Conservation (phyloP, 2,113 vertebrate species). For the Perccottus glenii region DNA sequence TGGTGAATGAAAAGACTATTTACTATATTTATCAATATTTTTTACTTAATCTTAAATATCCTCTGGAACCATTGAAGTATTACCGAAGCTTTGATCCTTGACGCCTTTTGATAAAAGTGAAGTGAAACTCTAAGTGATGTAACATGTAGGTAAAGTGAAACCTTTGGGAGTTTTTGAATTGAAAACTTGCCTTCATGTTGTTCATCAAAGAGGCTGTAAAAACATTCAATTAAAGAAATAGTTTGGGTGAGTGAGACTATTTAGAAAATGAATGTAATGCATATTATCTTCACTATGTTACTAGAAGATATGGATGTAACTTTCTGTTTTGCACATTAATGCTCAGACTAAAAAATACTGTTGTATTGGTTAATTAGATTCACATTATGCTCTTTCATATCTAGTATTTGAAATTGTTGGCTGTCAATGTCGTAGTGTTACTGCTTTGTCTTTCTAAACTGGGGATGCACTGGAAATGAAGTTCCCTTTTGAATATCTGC, state of each 20-base stretch:
- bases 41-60: background rate
- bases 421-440: background rate
- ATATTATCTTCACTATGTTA: too few species aligned
- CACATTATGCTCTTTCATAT: too few species aligned
- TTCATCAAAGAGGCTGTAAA: background rate
- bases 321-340: too few species aligned
- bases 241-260: too few species aligned
- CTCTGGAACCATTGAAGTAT: background rate
- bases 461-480: conserved; percentile 4
- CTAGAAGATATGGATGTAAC: too few species aligned
- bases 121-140: background rate
- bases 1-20: background rate
- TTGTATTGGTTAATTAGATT: too few species aligned
- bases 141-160: background rate
- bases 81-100: background rate
- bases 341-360: too few species aligned
- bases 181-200: background rate
- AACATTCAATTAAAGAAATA: background rate
- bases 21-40: background rate
- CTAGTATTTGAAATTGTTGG: background rate
- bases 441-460: background rate
- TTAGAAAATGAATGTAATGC: too few species aligned
- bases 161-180: background rate
- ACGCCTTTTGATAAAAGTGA: background rate
- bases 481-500: background rate